A percentile compares a stretch with the other conserved stretches of the same genome.
Conservation (phyloP, 2,797 vertebrate species). For the Rhincodon typus region DNA sequence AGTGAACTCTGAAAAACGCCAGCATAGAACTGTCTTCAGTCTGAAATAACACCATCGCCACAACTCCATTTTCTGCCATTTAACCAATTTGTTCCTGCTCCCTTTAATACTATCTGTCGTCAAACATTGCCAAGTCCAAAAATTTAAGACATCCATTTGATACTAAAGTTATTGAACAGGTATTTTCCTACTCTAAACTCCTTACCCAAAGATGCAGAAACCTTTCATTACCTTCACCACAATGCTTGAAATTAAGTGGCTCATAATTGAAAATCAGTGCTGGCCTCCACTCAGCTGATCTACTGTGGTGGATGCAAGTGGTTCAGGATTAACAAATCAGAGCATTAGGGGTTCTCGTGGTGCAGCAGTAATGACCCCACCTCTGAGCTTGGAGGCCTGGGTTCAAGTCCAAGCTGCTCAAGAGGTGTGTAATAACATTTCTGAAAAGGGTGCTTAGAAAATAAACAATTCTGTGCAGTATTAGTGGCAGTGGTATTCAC, state of each 20-base stretch:
- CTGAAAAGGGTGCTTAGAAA: no score
- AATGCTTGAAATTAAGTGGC: background rate
- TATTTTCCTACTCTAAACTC: background rate
- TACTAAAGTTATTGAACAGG: background rate
- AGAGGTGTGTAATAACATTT: no score
- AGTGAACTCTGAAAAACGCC: no score
- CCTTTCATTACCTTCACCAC: background rate
- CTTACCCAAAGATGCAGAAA: background rate
- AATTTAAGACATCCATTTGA: background rate
- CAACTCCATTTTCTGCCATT: no score
- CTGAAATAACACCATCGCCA: no score
- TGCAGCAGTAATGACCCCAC: no score
- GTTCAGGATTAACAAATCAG: background rate
- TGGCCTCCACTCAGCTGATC: background rate
- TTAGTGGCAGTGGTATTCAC: background rate
- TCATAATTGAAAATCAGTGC: background rate
- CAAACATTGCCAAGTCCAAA: background rate
- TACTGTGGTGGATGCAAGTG: background rate
- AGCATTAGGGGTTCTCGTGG: background rate
- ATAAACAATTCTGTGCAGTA: no score
- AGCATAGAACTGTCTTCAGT: no score
- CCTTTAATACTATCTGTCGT: no score
- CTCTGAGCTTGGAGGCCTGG: no score
- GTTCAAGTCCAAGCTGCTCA: no score
- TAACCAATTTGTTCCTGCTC: no score